Percentiles rank a stretch among this genome's conserved stretches.
These are phyloP conservation scores for Drosophila kurseongensis DNA, from an alignment of 1,140 invertebrate species.

Conservation along the genomic window DNA sequence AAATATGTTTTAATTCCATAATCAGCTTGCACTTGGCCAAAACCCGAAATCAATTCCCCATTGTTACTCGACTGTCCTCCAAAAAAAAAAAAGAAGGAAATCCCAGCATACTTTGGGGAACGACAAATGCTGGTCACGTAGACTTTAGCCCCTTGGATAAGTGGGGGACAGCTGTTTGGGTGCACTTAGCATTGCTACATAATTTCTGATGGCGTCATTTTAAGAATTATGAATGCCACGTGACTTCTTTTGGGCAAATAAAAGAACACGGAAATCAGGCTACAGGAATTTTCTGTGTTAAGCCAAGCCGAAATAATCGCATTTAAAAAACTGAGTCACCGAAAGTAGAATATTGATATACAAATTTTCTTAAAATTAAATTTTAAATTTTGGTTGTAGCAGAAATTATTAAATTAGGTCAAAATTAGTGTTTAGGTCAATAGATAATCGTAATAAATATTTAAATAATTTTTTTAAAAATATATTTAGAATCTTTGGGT, in stretches of 20 bases:
- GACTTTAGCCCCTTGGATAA: constrained; percentile 4
- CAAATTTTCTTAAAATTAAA: neutral
- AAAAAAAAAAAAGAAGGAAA: constrained; percentile 15
- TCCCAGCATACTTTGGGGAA: constrained; percentile 58
- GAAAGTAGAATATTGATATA: neutral
- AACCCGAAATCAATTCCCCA: constrained; percentile 73
- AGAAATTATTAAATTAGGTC: neutral
- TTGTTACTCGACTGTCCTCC: constrained; percentile 39
- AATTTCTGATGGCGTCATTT: constrained; percentile 80
- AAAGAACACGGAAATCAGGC: constrained; percentile 28
- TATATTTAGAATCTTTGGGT: too few relatives aligned
- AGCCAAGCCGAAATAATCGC: neutral
- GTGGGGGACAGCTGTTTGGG: constrained; percentile 61
- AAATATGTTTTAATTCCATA: constrained; percentile 82
- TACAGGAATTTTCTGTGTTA: constrained; percentile 5
- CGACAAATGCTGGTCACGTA: constrained; percentile 75
- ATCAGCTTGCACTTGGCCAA: constrained; percentile 70
- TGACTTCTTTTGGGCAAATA: constrained; percentile 78
- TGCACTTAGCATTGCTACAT: constrained; percentile 82
- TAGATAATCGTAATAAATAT: too few relatives aligned
- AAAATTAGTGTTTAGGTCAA: too few relatives aligned
- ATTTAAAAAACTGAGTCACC: neutral
- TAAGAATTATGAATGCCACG: constrained; percentile 85
- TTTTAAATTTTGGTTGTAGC: neutral
- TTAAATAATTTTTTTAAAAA: too few relatives aligned